These are phyloP conservation scores for Chaetogeoica ovagalla DNA, from an alignment of 2,888 invertebrate genomes.

Conservation along the genomic window DNA sequence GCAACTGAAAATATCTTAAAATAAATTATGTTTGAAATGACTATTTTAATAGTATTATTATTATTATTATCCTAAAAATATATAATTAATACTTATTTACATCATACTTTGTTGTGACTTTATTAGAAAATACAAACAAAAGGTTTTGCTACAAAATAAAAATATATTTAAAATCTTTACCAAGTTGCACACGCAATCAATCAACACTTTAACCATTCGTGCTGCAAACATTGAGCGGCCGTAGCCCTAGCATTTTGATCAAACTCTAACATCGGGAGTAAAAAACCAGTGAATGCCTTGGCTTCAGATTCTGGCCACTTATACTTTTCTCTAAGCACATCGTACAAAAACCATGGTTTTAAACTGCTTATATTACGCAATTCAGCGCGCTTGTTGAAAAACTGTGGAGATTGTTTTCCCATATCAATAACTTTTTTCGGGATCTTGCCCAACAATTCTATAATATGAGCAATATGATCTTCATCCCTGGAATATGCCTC, in stretches of 20 bases:
- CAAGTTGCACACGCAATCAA: constrained; percentile 6
- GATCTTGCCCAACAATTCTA: constrained; percentile 95
- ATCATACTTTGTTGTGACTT: constrained; percentile 32
- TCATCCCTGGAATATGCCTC: constrained; percentile 97
- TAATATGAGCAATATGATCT: constrained; percentile 98
- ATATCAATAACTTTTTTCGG: constrained; percentile 89
- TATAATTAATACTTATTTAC: constrained; percentile 49
- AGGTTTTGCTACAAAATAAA: constrained; percentile 27
- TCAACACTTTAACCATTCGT: constrained; percentile 79
- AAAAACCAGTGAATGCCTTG: constrained; percentile 88
- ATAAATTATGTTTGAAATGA: constrained; percentile 37
- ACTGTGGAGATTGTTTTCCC: constrained; percentile 90
- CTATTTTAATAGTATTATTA: constrained; percentile 34
- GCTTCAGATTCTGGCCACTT: constrained; percentile 91
- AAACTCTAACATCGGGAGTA: constrained; percentile 95
- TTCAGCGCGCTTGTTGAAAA: constrained; percentile 94
- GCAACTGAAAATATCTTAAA: constrained; percentile 6
- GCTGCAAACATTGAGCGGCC: constrained; percentile 90
- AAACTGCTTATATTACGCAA: constrained; percentile 91
- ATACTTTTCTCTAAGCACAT: constrained; percentile 95
- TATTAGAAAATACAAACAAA: constrained; percentile 46
- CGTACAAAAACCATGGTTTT: constrained; percentile 94
- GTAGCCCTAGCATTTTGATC: constrained; percentile 91
- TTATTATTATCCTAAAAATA: constrained; percentile 41
- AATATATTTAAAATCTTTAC: constrained; percentile 32